A percentile compares a stretch with the other conserved stretches of the same genome.
Evolutionary conservation across 2,113 vertebrate genomes (phyloP).

Genomic region (Corythornis madagascariensis): DNA sequence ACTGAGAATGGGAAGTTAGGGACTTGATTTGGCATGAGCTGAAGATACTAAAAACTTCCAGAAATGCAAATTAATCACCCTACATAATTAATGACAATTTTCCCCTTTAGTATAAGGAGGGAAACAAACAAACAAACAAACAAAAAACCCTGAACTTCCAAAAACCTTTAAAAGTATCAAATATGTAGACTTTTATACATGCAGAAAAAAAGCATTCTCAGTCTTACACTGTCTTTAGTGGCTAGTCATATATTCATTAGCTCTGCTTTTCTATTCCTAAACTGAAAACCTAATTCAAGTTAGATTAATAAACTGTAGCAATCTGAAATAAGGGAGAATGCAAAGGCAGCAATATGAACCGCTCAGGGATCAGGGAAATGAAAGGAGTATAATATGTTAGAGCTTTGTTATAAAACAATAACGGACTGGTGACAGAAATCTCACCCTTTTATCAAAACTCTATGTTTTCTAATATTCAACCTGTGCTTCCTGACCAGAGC

Average conservation of each 20-base stretch:
- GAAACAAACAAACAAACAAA: neutral
- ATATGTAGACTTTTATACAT: neutral
- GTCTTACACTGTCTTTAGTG: neutral
- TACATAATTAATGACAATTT: neutral
- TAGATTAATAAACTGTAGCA: neutral
- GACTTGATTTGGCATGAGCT: neutral
- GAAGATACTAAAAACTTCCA: neutral
- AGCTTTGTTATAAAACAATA: neutral
- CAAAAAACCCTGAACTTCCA: neutral
- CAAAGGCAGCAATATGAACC: neutral
- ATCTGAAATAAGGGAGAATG: neutral
- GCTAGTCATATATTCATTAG: neutral
- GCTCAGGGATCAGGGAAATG: neutral
- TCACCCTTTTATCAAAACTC: neutral
- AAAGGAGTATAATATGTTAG: neutral
- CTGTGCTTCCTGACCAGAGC: neutral
- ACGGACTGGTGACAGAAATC: neutral
- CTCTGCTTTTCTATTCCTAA: neutral
- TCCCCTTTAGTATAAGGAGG: neutral
- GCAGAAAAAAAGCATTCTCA: neutral
- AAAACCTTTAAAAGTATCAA: neutral
- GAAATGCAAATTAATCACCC: neutral
- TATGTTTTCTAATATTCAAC: neutral
- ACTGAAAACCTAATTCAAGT: neutral
- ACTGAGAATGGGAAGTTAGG: neutral